Percentiles rank a stretch among this genome's conserved stretches.
Evolutionary conservation across 2,888 invertebrate species (phyloP).

Genomic region (Apodemia hepburni): DNA sequence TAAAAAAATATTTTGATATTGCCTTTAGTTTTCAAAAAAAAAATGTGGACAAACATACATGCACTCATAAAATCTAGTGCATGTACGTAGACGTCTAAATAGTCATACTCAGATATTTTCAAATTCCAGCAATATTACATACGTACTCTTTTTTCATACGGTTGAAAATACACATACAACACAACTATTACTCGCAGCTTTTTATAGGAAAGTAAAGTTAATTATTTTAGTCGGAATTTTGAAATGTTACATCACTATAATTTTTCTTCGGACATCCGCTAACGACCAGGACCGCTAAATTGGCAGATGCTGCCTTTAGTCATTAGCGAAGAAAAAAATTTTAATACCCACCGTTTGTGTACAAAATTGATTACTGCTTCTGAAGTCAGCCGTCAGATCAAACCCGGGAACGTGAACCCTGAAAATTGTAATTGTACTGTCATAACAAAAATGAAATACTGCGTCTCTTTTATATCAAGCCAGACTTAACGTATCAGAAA

Average conservation of each 20-base stretch:
- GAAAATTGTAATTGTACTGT: conserved; percentile 60
- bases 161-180: too few species aligned
- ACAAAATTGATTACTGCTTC: conserved; percentile 78
- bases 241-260: conserved; percentile 25
- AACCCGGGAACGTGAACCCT: conserved; percentile 65
- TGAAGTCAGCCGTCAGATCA: conserved; percentile 63
- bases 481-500: conserved; percentile 35
- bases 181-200: too few species aligned
- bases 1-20: too few species aligned
- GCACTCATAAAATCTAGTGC: too few species aligned
- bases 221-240: not conserved
- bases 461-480: conserved; percentile 33
- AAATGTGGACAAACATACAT: too few species aligned
- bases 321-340: conserved; percentile 70
- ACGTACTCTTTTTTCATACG: too few species aligned
- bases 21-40: too few species aligned
- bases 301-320: conserved; percentile 74
- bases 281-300: conserved; percentile 60
- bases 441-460: conserved; percentile 49
- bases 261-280: conserved; percentile 60
- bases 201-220: too few species aligned
- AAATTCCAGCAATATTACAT: too few species aligned
- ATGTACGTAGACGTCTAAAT: too few species aligned
- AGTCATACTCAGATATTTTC: too few species aligned
- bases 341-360: conserved; percentile 73